A percentile compares a stretch with the other conserved stretches of the same genome.
Conservation (phyloP, 2,797 vertebrate genomes). For the Gallinago solitaria region DNA sequence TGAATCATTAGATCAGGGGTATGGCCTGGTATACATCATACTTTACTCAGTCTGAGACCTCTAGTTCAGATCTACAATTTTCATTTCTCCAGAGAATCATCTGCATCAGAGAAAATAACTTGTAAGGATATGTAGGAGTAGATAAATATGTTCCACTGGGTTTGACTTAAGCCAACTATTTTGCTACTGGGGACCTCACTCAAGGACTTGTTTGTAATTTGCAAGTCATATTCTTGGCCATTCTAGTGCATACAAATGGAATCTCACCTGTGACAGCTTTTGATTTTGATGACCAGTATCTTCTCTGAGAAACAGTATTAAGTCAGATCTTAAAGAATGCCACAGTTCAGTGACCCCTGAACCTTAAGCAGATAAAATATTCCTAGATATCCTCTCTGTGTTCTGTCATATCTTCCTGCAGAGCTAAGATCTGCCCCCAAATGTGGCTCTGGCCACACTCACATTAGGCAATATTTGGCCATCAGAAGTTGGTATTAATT, state of each 20-base stretch:
- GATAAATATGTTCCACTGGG: neutral
- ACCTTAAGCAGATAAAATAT: neutral
- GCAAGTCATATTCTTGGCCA: neutral
- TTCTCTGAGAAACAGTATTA: neutral
- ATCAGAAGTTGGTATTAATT: neutral
- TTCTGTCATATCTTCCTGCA: neutral
- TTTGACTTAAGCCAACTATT: neutral
- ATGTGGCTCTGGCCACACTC: neutral
- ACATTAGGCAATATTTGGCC: neutral
- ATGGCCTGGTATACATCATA: neutral
- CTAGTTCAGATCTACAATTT: neutral
- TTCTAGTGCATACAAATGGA: neutral
- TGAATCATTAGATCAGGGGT: neutral
- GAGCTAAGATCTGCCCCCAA: neutral
- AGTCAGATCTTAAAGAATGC: neutral
- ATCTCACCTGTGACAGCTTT: neutral
- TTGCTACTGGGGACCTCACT: neutral
- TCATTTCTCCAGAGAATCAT: neutral
- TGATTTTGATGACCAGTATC: neutral
- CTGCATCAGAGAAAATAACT: neutral
- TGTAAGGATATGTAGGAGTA: neutral
- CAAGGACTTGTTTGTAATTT: neutral
- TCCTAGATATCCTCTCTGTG: neutral
- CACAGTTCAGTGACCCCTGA: neutral
- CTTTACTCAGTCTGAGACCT: neutral